phyloP scores from a whole-genome alignment of 2,888 invertebrate species.

The Euplexia lucipara region DNA sequence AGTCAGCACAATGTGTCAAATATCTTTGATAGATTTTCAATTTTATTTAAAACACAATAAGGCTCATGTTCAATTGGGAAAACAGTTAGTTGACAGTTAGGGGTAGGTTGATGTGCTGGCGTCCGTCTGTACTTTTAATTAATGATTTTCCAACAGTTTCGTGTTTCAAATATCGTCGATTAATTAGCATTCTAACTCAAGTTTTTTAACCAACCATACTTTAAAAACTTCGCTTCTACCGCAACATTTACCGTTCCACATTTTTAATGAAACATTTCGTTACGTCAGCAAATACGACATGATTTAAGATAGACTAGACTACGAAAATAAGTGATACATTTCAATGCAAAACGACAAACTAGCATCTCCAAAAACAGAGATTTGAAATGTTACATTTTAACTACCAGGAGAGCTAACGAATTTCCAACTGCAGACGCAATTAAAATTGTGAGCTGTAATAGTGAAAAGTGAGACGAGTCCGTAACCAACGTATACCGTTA shows the following conservation, averaged over 20 bases:
- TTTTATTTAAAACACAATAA: too few relatives aligned
- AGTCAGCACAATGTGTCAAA: too few relatives aligned
- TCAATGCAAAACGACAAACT: conserved; percentile 36
- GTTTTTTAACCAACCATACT: neutral
- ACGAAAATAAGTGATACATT: conserved; percentile 38
- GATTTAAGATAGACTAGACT: conserved; percentile 16
- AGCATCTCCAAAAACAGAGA: conserved; percentile 35
- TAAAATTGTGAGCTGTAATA: conserved; percentile 61
- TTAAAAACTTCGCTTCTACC: neutral
- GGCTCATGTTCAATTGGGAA: too few relatives aligned
- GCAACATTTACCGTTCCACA: conserved; percentile 2
- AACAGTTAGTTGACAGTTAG: too few relatives aligned
- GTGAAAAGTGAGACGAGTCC: conserved; percentile 58
- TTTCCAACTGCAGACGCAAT: conserved; percentile 67
- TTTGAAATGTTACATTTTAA: conserved; percentile 70
- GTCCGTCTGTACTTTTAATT: too few relatives aligned
- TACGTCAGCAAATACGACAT: conserved; percentile 23
- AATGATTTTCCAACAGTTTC: too few relatives aligned
- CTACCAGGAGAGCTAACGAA: conserved; percentile 61
- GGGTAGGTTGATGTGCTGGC: too few relatives aligned
- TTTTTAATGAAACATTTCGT: conserved; percentile 12
- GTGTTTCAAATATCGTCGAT: too few relatives aligned
- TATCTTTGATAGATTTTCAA: too few relatives aligned
- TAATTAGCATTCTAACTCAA: too few relatives aligned
- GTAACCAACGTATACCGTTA: conserved; percentile 40